Evolutionary conservation across 2,888 invertebrate species (phyloP), one percentile per base, ranked within the genome.

Genomic region (Nomada ferruginata): DNA sequence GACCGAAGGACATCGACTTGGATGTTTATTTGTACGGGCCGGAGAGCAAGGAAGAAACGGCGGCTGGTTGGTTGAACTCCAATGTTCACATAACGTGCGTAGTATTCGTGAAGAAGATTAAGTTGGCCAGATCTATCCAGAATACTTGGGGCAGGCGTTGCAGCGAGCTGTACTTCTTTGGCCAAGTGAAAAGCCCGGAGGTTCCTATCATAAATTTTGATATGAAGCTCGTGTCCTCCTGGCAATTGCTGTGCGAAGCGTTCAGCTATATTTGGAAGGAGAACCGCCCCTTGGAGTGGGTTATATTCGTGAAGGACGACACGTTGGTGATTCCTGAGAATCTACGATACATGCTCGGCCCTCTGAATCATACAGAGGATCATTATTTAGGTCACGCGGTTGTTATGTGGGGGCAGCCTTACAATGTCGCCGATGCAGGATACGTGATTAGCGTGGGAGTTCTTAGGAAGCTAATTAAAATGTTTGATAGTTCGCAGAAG

Each of bases 371-470:
- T 53, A 91, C 92, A 1, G 86, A 94, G 26, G 92, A 92, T 2
- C 93, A 94, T 92, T 96, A 96, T 93, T 91, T 95, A 70, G 95
- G 95, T 1, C 95, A 95, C 88, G 92, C 95, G 13, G 94, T 95
- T 23, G 91, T 92, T 72, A 94, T 95, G 86, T 95, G 95, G 95
- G 94, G 94, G 44, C 94, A 94, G 65, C 89, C 93, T 29, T 95
- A 95, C 81, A 95, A 96, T 90, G 92, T 94, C 9, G 95, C 94
- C 2, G 93, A 94, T 84, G 95, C 95, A 59, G 95, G 95, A 44
- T 95, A 95, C 90, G 94, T 95, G 74, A 90, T 96, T 60, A 95
- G 95, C 89, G 92, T 90, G 87, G 94, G 94, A n/a, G 93, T 94
- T 36, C 85, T 95, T 52, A 73, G 84, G 10, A 91, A 92, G 59